Evolutionary conservation across 2,888 invertebrate genomes (phyloP), one percentile per base, ranked within the genome.

Genomic region (Agriopis marginaria): DNA sequence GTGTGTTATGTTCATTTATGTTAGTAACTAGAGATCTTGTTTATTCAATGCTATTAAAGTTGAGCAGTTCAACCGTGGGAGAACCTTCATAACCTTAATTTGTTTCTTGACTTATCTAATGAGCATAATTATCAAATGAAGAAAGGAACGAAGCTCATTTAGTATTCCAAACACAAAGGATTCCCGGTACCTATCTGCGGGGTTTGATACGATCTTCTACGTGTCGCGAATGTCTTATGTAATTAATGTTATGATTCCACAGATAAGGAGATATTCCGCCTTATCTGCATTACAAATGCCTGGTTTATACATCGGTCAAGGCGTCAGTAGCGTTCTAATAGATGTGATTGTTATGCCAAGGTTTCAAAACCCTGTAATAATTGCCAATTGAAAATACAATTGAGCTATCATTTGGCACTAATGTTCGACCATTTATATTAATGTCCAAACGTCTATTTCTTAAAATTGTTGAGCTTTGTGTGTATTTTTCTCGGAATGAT

Each of bases 361-460:
- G 82, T 78, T 77, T 79, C 65, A 69, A 82, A 78, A 74, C 66
- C 70, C 66, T 68, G 74, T 80, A 82, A 83, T 84, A 86, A 84
- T 75, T 82, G 79, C 75, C 84, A 85, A 87, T 88, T 86, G 83
- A 81, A 76, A 73, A 77, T 77, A 77, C 77, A 78, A 78, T 79
- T 76, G 76, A 77, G 77, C 74, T 70, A 82, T 83, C 75, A 68
- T 79, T 81, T 78, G 80, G 75, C 76, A 75, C 56, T 47, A 61
- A 53, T 56, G 53, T 60, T 55, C 56, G 10, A 23, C 12, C 56
- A 61, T 67, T 53, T 61, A 63, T 67, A 65, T 68, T 68, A 51
- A 63, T 56, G 67, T 56, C 7, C 10, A 23, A 66, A 53, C 40
- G 59, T 63, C 54, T 60, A 40, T 47, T 54, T 40, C 45, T 54